phyloP scores from a whole-genome alignment of 2,113 vertebrate species.

The Zosterops pallidus region DNA sequence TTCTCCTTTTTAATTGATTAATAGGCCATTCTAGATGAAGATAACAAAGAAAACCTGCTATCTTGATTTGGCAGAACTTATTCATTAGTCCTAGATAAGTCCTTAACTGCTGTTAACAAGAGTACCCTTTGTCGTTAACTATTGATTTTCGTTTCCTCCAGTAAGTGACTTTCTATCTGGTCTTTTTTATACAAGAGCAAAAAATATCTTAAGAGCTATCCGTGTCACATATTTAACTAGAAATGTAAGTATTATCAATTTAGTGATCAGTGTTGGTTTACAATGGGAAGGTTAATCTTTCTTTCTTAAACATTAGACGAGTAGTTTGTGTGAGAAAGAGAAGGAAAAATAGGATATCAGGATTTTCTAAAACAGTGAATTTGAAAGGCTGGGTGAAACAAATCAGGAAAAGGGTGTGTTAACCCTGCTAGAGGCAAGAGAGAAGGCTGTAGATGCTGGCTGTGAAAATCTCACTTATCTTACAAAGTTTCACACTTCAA shows the following conservation, averaged over 20 bases:
- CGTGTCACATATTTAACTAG: not conserved
- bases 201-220: not conserved
- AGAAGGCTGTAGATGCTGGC: not conserved
- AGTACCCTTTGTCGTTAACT: not conserved
- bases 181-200: not conserved
- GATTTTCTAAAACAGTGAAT: not conserved
- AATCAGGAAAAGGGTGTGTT: not conserved
- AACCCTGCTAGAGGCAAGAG: not conserved
- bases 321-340: not conserved
- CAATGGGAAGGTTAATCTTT: not conserved
- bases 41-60: not conserved
- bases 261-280: not conserved
- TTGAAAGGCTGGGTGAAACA: not conserved
- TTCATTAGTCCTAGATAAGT: not conserved
- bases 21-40: not conserved
- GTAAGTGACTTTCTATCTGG: not conserved
- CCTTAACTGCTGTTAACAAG: not conserved
- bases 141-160: not conserved
- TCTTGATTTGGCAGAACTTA: not conserved
- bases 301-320: not conserved
- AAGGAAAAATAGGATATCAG: not conserved
- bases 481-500: not conserved
- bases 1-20: not conserved
- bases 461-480: not conserved
- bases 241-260: not conserved